These are phyloP conservation scores for Acleris holmiana DNA, from an alignment of 2,888 invertebrate genomes.

Conservation along the genomic window DNA sequence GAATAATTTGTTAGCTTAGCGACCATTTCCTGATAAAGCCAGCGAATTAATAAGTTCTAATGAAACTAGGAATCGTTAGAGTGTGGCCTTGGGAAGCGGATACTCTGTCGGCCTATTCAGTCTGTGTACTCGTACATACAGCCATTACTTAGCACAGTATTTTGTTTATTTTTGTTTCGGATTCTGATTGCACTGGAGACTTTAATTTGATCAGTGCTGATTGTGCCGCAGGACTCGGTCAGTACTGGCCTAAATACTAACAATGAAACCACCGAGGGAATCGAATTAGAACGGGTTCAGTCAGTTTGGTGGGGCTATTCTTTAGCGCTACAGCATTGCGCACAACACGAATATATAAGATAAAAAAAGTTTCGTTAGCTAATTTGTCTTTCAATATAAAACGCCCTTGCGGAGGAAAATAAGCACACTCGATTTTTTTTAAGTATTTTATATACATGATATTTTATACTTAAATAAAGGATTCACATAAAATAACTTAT, in stretches of 20 bases:
- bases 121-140: no score
- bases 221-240: slow-evolving; percentile 9
- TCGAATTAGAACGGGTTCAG: slow-evolving; percentile 31
- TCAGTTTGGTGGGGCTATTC: background rate
- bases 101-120: background rate
- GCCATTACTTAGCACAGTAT: no score
- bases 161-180: background rate
- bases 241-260: slow-evolving; percentile 21
- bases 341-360: no score
- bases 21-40: background rate
- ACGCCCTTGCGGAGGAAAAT: no score
- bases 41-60: background rate
- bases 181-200: background rate
- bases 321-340: no score
- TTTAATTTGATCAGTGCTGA: slow-evolving; percentile 10
- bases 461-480: no score
- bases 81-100: background rate
- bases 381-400: no score
- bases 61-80: background rate
- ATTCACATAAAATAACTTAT: no score
- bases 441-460: no score
- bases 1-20: background rate
- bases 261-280: slow-evolving; percentile 26
- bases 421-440: no score
- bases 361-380: no score